A percentile compares a stretch with the other conserved stretches of the same genome.
Conservation (phyloP, 2,797 vertebrate species). For the Phalanger gymnotis region DNA sequence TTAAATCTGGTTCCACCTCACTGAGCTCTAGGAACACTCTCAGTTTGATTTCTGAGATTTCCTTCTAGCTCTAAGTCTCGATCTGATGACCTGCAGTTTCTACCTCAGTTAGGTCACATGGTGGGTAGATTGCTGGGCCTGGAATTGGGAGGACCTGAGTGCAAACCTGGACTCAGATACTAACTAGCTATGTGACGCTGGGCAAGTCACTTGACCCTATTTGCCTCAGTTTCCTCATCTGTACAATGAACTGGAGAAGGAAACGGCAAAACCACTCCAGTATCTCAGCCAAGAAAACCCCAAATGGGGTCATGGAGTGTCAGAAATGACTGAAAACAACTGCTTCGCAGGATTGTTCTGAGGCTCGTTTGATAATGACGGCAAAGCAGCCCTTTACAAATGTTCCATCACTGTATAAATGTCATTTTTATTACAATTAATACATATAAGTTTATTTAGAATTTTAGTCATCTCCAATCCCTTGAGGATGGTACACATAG, state of each 20-base stretch:
- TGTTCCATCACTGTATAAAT: background rate
- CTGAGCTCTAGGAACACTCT: background rate
- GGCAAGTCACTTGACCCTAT: too few relatives aligned
- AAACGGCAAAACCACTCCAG: too few relatives aligned
- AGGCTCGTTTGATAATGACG: background rate
- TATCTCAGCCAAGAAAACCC: too few relatives aligned
- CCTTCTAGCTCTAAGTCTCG: background rate
- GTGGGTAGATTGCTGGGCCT: too few relatives aligned
- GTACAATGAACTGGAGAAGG: too few relatives aligned
- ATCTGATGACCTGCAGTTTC: background rate
- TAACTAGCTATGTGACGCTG: too few relatives aligned
- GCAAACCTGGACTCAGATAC: too few relatives aligned
- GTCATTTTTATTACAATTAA: background rate
- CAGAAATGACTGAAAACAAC: too few relatives aligned
- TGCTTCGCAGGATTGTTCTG: background rate
- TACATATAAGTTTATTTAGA: background rate
- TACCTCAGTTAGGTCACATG: too few relatives aligned
- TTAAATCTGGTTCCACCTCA: background rate
- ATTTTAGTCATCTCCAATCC: constrained; percentile 67
- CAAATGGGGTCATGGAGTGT: too few relatives aligned
- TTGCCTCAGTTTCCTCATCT: too few relatives aligned
- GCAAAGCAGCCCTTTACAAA: background rate
- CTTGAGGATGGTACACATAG: constrained; percentile 66
- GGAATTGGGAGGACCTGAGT: too few relatives aligned
- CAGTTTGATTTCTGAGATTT: background rate